A percentile compares a stretch with the other conserved stretches of the same genome.
phyloP scores from a whole-genome alignment of 2,888 invertebrate species.

The Sicus ferrugineus region DNA sequence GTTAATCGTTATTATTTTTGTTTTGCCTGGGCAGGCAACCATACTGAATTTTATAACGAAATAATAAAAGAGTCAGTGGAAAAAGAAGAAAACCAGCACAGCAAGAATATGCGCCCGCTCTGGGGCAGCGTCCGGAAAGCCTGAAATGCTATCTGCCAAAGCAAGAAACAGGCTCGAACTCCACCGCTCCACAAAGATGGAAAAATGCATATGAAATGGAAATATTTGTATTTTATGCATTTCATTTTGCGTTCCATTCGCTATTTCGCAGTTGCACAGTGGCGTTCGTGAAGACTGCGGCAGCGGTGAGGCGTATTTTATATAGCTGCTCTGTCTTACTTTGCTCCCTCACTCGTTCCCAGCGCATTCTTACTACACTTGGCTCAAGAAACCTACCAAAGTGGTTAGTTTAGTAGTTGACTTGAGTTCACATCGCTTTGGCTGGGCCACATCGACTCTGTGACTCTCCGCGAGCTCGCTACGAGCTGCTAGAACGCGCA shows the following conservation, averaged over 20 bases:
- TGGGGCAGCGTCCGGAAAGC: constrained; percentile 9
- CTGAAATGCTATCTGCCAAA: constrained; percentile 3
- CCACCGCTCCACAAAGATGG: constrained; percentile 29
- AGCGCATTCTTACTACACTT: constrained; percentile 15
- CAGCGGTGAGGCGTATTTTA: constrained; percentile 7
- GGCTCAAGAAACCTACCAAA: constrained; percentile 29
- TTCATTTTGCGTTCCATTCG: constrained; percentile 36
- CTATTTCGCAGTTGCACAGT: constrained; percentile 23
- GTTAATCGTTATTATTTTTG: constrained; percentile 6
- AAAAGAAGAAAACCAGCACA: constrained; percentile 17
- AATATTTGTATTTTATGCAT: constrained; percentile 41
- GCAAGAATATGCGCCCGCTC: background rate
- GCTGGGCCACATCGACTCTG: constrained; percentile 8
- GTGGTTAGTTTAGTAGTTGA: constrained; percentile 21
- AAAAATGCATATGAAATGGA: constrained; percentile 40
- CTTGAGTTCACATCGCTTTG: constrained; percentile 25
- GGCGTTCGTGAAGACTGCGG: background rate
- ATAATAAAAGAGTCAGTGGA: constrained; percentile 6
- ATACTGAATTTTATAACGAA: background rate
- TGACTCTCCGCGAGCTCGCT: constrained; percentile 5
- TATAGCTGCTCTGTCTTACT: constrained; percentile 26
- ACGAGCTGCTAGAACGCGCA: constrained; percentile 18
- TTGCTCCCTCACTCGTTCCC: constrained; percentile 19
- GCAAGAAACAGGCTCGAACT: constrained; percentile 36
- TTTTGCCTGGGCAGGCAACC: constrained; percentile 2